Evolutionary conservation across 2,113 vertebrate species (phyloP), one percentile per base, ranked within the genome.

Genomic region (Ptyas mucosa): DNA sequence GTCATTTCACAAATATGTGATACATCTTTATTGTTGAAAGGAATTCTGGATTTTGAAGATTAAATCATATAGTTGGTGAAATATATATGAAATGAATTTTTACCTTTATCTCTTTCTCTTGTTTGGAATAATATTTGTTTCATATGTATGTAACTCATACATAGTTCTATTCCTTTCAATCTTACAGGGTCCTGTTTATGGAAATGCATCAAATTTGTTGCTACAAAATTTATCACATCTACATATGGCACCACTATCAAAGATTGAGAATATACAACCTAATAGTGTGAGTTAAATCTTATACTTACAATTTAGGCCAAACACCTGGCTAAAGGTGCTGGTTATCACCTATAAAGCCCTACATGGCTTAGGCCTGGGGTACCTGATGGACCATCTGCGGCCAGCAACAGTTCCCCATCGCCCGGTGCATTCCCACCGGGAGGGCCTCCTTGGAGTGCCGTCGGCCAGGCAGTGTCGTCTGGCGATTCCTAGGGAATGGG

Each of bases 191-290:
- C 98, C 98, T 11, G 93, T 98, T 95, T 95, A 99, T 93, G 98
- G 98, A 92, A 98, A 97, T 61, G 95, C 97, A 5, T 97, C 96
- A 24, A 97, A 97, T 93, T 96, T 99, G 7, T 96, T 99, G 94
- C 98, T 99, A 64, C 99, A 99, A 97, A 99, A 98, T 96, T 98
- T 99, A 39, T 95, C 99, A 90, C 98, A 98, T 69, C 97, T 99
- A 90, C 98, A 99, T 34, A 94, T 98, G 97, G 98, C 98, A 90
- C 99, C 98, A 24, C 97, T 99, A 57, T 95, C 99, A 88, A 98
- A 99, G 97, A 98, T 98, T 91, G 99, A 99, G 89, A 98, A 98
- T 95, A 95, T 98, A 90, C 98, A 98, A 96, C 94, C 98, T 94
- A 98, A 98, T 95, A 98, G 97, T 75, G 98, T 99, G 97, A 99